Base-by-base conservation (phyloP, 2,113 vertebrate species). In the Talpa occidentalis region DNA sequence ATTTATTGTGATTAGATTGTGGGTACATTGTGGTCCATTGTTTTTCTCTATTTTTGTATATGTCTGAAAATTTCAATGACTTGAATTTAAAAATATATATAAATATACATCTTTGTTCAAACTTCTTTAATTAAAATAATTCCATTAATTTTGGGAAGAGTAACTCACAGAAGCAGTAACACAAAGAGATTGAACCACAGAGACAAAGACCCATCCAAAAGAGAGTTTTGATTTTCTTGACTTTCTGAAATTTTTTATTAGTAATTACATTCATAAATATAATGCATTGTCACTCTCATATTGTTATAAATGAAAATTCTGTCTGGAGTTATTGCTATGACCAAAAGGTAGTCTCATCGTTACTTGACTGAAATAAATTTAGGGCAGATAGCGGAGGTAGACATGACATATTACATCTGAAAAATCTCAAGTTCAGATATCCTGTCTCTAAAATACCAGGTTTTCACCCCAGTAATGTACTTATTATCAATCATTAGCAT, bases 21-120 rank as follows among this genome's bases (percentile, higher is more conserved):
- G 37, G 60, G n/a, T 78, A 16, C 10, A 21, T 86, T 69, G 17
- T 64, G 17, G 24, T 60, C 17, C 14, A 47, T 93, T 74, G 79
- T 73, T 94, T 77, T 79, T 76, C 14, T 54, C 35, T 90, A 2
- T 54, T 81, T 95, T 80, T 96, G 30, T 47, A 26, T 74, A 40
- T 78, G 24, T 95, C 94, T 56, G 66, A 95, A 85, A 76, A 21
- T 96, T 91, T 88, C 11, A 7, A 6, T 70, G 66, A 59, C 14
- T 52, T 59, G 30, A 90, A 62, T 30, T 87, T 74, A 77, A 28
- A 72, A 32, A 15, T 59, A 40, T 52, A 40, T n/a, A 37, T 78
- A 69, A 22, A 42, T 76, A 5, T 62, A 56, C 22, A 49, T 66
- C 42, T 32, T 83, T 84, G 21, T 21, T 88, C 5, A 59, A 56